Base-by-base conservation (phyloP, 2,113 vertebrate species). In the Fukomys damarensis region DNA sequence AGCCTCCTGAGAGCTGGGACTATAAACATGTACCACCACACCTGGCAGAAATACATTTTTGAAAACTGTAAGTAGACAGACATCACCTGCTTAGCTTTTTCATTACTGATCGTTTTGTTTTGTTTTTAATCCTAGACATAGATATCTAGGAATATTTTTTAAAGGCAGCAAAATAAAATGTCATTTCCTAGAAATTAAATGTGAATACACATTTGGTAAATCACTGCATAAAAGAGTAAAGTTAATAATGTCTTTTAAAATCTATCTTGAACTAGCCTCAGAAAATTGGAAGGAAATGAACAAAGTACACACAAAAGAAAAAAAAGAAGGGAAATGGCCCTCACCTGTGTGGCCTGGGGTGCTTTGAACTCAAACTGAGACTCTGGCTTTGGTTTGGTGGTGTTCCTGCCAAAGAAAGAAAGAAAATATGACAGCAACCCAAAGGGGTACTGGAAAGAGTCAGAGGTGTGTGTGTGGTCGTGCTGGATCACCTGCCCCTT, bases 381-480 rank as follows among this genome's bases (percentile, higher is more conserved):
- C 96, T 99, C 99, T 93, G 99, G 99, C 99, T 99, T 99, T 99
- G 99, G 99, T 99, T 99, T 99, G 98, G 99, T 98, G 98, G 99
- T 99, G 98, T 98, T 99, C 98, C 99, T 99, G 98, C 93, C 91
- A 94, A 96, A 97, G 0, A 0, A 85, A 98, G 91, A 98, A 13
- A n/a, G 58, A 86, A 96, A 88, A 81, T 19, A 4, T 89, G 58
- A 94, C 74, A 80, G 65, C 35, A 82, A n/a, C n/a, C 10, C 59
- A 26, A 7, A 76, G 30, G n/a, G 82, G 43, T 92, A 96, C 74
- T 85, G 90, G 89, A 65, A 85, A 86, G 79, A 97, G 74, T 17
- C 63, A 58, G 76, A 41, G 43, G 66, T 0, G 0, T 35, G 0
- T 35, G 26, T 3, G 9, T 5, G 0, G 0, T 20, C 41, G 43